Evolutionary conservation across 2,113 vertebrate species (phyloP), one percentile per base, ranked within the genome.

Genomic region (Pagrus major): DNA sequence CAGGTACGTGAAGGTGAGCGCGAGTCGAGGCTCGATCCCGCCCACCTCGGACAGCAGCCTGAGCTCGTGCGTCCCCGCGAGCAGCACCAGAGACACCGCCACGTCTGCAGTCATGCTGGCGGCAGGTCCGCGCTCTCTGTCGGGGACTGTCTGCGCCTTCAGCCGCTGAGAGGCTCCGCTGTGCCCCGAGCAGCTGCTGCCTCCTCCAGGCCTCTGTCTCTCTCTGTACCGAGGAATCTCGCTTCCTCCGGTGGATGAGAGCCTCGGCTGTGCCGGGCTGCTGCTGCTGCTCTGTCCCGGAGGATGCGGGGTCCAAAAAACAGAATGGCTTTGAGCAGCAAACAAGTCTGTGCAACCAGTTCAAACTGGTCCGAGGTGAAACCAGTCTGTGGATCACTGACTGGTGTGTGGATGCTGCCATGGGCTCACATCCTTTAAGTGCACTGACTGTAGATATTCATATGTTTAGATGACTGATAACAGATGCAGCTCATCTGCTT

Each of bases 1-100:
- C 41, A 95, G 76, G 71, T 97, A 99, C 29, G 95, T 95, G 2
- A 98, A 90, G 0, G 93, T 91, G 37, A 97, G 95, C 14, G 92
- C 93, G 46, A 95, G 84, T 1, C 92, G 91, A 0, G 92, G 94
- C 42, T 90, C 89, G 11, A 91, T 87, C 21, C 92, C 88, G 47
- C 93, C 94, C 63, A 92, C 84, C 2, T 89, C 84, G 1, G 93
- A 84, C 20, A 98, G 95, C 78, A 97, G 80, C 78, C 92, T 92
- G 0, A 99, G 94, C 86, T 98, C 97, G 20, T 94, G 96, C 0
- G 97, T 95, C 52, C 67, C 83, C 20, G 33, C 78, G 27, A 95
- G 84, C 61, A 94, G 9, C 29, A 29, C 66, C 25, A 95, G 67
- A 7, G 95, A 95, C 52, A 90, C 92, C 46, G 60, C 51, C 37